These are phyloP conservation scores for Egretta garzetta DNA, from an alignment of 2,113 vertebrate genomes.

Conservation along the genomic window DNA sequence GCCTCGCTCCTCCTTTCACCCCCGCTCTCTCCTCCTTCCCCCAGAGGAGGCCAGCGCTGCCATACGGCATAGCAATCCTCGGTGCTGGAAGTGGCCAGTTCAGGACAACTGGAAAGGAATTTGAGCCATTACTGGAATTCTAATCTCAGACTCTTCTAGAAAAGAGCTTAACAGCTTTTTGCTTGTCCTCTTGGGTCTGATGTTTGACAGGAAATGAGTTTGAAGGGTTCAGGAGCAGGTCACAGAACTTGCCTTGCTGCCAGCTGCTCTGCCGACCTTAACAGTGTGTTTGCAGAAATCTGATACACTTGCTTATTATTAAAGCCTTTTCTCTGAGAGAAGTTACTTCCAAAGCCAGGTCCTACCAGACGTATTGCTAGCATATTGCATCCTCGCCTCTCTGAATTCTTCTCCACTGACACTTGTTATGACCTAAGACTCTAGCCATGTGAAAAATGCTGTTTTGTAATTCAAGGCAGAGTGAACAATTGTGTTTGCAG, in stretches of 20 bases:
- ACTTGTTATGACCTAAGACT: conserved; percentile 70
- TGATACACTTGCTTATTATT: conserved; percentile 76
- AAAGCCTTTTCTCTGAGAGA: conserved; percentile 66
- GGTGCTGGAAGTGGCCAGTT: conserved; percentile 53
- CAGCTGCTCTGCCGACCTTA: conserved; percentile 82
- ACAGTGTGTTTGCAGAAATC: conserved; percentile 80
- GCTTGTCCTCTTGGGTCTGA: conserved; percentile 75
- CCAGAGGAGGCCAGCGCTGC: not conserved
- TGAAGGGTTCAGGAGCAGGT: conserved; percentile 75
- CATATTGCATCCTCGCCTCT: conserved; percentile 45
- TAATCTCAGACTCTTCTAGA: conserved; percentile 75
- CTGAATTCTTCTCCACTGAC: conserved; percentile 66
- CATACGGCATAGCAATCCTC: conserved; percentile 12
- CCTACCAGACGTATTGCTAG: conserved; percentile 52
- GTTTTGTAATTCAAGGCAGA: conserved; percentile 62
- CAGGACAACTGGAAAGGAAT: conserved; percentile 77
- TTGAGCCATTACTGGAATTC: conserved; percentile 83
- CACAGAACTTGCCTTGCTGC: conserved; percentile 72
- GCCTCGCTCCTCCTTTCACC: not conserved
- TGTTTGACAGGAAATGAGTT: conserved; percentile 82
- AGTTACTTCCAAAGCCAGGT: conserved; percentile 60
- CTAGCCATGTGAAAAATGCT: conserved; percentile 59
- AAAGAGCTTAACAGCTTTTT: conserved; percentile 70
- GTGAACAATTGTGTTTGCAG: conserved; percentile 47
- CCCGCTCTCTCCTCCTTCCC: not conserved